Evolutionary conservation across 2,888 invertebrate species (phyloP), one percentile per base, ranked within the genome.

Genomic region (Meloe dianella): DNA sequence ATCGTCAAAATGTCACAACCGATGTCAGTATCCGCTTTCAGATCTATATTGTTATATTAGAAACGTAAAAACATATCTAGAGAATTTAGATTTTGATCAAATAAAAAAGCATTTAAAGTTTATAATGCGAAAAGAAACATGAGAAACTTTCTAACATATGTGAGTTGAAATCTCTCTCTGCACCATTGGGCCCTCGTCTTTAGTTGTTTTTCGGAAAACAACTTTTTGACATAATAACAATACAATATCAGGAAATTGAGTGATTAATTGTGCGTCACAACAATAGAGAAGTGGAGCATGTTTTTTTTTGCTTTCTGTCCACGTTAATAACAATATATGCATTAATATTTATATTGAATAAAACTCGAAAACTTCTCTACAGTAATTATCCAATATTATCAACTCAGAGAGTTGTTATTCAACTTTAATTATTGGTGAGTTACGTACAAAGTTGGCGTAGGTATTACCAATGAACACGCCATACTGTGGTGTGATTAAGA

Each of bases 81-180:
- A 24, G 51, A 51, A 51, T 51, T 20, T 47, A 20, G 47, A 47
- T 47, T 51, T 51, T 12, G 51, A 51, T 22, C 74, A 66, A 74
- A 71, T 73, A 73, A 74, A 77, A 77, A 75, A 75, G 73, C 74
- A 72, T 74, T 77, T 77, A 74, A 75, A 74, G 73, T 75, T 74
- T 73, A 75, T 75, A 74, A 74, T 73, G 71, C 67, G 67, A 38
- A 38, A 72, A 71, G 74, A 74, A 72, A 73, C 68, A 66, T 74
- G 47, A 20, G 8, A 70, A 75, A 75, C 69, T 74, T 74, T 73
- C 68, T 67, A 70, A 68, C 72, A 70, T 72, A 74, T 74, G 71
- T 71, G 72, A 69, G 72, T 64, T 69, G 71, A 70, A 74, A 72
- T 47, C 20, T 20, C 47, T 41, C 41, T 41, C n/a, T 41, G 41